These are phyloP conservation scores for Pristis pectinata DNA, from an alignment of 2,797 vertebrate genomes.

Conservation along the genomic window DNA sequence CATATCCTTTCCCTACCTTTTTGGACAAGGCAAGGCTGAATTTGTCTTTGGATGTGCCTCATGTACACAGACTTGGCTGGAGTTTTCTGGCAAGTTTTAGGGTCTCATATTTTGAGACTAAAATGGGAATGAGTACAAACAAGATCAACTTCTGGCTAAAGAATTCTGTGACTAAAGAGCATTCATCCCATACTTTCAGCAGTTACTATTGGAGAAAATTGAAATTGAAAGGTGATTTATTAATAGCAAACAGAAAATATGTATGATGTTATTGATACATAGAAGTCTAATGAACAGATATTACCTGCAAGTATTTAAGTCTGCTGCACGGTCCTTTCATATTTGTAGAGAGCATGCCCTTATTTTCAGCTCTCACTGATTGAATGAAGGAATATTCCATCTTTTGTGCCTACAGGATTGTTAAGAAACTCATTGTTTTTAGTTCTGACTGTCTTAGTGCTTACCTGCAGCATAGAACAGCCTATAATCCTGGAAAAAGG, in stretches of 20 bases:
- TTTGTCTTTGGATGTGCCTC: neutral
- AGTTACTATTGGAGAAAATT: neutral
- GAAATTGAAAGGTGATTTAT: neutral
- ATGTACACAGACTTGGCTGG: neutral
- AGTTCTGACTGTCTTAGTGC: neutral
- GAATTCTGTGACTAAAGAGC: neutral
- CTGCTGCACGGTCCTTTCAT: neutral
- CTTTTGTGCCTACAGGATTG: neutral
- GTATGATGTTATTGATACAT: neutral
- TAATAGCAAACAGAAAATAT: neutral
- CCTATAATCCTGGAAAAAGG: neutral
- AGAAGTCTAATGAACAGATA: neutral
- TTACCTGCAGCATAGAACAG: neutral
- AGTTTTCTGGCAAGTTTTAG: neutral
- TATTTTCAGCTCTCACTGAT: constrained; percentile 8
- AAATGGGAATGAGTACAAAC: neutral
- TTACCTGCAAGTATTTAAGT: neutral
- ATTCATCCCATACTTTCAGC: neutral
- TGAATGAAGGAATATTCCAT: neutral
- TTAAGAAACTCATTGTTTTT: neutral
- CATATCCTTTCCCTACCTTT: no score
- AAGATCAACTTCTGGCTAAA: neutral
- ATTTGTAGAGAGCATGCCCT: neutral
- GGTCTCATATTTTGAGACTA: neutral
- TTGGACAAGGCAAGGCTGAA: neutral